These are phyloP conservation scores for Cirrhinus mrigala DNA, from an alignment of 2,797 vertebrate genomes.

Conservation along the genomic window DNA sequence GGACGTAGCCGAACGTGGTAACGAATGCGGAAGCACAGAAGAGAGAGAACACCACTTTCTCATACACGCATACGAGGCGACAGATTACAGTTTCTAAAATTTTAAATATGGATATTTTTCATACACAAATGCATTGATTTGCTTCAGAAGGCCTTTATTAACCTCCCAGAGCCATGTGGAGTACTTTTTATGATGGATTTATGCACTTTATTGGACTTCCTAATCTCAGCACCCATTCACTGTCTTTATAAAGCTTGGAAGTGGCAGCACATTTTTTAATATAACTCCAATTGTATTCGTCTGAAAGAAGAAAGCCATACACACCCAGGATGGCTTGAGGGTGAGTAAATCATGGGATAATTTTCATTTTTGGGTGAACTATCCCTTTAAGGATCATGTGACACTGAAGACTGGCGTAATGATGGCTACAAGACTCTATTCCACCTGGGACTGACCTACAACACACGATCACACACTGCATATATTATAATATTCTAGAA, in stretches of 20 bases:
- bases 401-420: too few relatives aligned
- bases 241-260: too few relatives aligned
- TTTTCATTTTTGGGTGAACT: background rate
- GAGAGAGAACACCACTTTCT: too few relatives aligned
- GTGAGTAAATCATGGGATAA: background rate
- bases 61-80: background rate
- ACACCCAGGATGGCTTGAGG: background rate
- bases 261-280: too few relatives aligned
- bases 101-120: too few relatives aligned
- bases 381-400: background rate
- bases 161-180: too few relatives aligned
- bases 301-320: background rate
- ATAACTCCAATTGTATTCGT: background rate
- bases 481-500: slow-evolving; percentile 59
- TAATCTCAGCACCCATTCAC: too few relatives aligned
- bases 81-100: background rate
- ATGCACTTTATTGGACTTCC: too few relatives aligned
- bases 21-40: too few relatives aligned
- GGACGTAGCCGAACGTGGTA: too few relatives aligned
- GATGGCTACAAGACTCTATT: background rate
- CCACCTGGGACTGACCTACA: background rate
- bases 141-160: too few relatives aligned
- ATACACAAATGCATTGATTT: background rate
- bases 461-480: slow-evolving; percentile 27
- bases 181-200: too few relatives aligned